phyloP scores from a whole-genome alignment of 2,888 invertebrate genomes.

The Troides aeacus region DNA sequence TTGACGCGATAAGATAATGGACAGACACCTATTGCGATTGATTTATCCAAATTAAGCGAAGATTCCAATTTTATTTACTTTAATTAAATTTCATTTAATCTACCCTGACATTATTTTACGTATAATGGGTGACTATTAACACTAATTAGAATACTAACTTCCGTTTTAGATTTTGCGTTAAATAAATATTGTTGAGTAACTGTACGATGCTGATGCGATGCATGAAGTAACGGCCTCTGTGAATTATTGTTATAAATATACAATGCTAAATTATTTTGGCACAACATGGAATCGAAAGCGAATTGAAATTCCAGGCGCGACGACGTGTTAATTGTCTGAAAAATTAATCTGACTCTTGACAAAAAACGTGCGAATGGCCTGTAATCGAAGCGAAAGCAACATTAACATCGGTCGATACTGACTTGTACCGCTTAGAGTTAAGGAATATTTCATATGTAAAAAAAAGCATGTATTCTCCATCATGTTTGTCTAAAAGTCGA shows the following conservation, averaged over 20 bases:
- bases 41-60: constrained; percentile 69
- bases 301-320: constrained; percentile 39
- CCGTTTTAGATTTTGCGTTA: constrained; percentile 69
- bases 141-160: constrained; percentile 69
- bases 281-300: constrained; percentile 69
- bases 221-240: constrained; percentile 6
- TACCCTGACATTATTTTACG: constrained; percentile 94
- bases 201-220: constrained; percentile 16
- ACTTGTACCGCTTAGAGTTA: constrained; percentile 4
- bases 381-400: not conserved
- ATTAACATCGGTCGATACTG: not conserved
- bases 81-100: constrained; percentile 65
- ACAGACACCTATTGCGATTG: constrained; percentile 66
- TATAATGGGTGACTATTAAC: constrained; percentile 86
- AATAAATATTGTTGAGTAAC: constrained; percentile 40
- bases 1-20: constrained; percentile 60
- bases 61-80: constrained; percentile 61
- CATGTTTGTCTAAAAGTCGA: constrained; percentile 10
- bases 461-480: constrained; percentile 13
- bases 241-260: constrained; percentile 23
- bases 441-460: constrained; percentile 6
- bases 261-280: constrained; percentile 57
- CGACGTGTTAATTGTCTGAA: constrained; percentile 6
- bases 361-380: constrained; percentile 8
- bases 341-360: constrained; percentile 6